Evolutionary conservation across 2,888 invertebrate species (phyloP).

Genomic region (Megalurothrips usitatus): DNA sequence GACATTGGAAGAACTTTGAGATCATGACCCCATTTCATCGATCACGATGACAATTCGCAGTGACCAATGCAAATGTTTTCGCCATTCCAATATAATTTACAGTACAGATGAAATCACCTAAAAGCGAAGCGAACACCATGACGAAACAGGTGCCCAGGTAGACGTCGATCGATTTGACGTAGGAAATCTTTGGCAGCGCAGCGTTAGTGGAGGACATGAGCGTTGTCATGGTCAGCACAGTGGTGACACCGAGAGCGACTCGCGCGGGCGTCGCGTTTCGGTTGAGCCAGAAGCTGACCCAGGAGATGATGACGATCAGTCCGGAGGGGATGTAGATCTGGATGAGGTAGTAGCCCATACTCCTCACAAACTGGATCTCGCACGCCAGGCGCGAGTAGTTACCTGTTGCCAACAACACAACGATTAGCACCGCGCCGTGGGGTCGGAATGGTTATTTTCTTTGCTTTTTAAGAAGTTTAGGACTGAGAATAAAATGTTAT

Average conservation of each 20-base stretch:
- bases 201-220: conserved; percentile 95
- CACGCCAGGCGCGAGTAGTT: conserved; percentile 94
- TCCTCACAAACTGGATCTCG: conserved; percentile 94
- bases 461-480: background rate
- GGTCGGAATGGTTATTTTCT: background rate
- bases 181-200: conserved; percentile 95
- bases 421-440: background rate
- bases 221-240: conserved; percentile 96
- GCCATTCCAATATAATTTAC: too few species aligned
- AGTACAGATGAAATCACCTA: conserved; percentile 65
- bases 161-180: conserved; percentile 96
- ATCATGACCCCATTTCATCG: too few species aligned
- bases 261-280: conserved; percentile 91
- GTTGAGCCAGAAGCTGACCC: conserved; percentile 96
- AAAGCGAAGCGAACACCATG: conserved; percentile 95
- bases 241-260: conserved; percentile 90
- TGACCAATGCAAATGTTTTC: too few species aligned
- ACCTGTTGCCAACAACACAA: conserved; percentile 55
- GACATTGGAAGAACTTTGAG: too few species aligned
- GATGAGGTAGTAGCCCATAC: conserved; percentile 98
- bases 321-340: conserved; percentile 98
- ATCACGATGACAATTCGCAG: too few species aligned
- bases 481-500: background rate
- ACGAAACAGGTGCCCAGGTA: conserved; percentile 97
- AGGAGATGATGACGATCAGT: conserved; percentile 93